Percentiles rank a stretch among this genome's conserved stretches.
Conservation (phyloP, 1,140 invertebrate species). For the Brachionus rubens region DNA sequence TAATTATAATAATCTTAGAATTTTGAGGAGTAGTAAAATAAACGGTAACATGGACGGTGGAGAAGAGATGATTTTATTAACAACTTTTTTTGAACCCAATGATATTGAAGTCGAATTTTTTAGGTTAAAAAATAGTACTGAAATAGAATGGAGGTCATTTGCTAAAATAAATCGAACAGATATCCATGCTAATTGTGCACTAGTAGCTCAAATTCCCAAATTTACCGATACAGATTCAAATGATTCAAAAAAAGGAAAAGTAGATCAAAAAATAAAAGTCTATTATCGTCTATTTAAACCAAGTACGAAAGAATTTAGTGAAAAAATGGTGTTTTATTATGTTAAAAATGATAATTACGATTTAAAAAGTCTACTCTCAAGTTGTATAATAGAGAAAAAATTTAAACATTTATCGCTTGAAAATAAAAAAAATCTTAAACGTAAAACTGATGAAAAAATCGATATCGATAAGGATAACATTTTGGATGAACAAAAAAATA, state of each 20-base stretch:
- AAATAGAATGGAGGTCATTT: background rate
- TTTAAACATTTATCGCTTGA: background rate
- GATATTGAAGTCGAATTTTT: constrained; percentile 27
- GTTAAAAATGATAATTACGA: background rate
- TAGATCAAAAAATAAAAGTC: constrained; percentile 4
- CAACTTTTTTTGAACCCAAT: background rate
- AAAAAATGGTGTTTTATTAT: constrained; percentile 6
- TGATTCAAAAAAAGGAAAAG: background rate
- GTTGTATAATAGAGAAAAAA: background rate
- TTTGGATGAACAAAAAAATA: background rate
- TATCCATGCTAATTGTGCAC: background rate
- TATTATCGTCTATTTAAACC: background rate
- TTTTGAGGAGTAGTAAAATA: background rate
- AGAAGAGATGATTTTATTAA: constrained; percentile 4
- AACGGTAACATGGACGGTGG: background rate
- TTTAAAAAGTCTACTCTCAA: background rate
- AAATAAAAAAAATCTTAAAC: background rate
- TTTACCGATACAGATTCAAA: background rate
- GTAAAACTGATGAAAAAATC: constrained; percentile 5
- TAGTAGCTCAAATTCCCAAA: background rate
- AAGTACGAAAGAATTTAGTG: constrained; percentile 2
- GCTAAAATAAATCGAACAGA: background rate
- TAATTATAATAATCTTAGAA: background rate
- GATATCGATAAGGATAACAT: background rate
- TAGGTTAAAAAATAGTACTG: background rate